Base-by-base conservation (phyloP, 2,797 vertebrate genomes). In the Tinamus major region DNA sequence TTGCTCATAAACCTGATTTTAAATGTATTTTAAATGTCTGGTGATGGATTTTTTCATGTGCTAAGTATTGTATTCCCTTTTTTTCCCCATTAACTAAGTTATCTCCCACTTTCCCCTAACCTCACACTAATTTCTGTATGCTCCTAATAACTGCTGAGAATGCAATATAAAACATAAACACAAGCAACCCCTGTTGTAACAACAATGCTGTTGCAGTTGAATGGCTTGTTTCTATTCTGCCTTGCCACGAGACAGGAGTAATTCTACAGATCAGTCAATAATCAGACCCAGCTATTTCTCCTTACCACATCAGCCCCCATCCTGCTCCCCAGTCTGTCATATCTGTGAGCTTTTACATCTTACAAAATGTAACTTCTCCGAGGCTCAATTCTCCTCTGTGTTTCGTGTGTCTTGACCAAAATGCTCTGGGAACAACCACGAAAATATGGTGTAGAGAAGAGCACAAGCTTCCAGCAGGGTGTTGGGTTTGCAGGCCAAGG, bases 61-160 rank as follows among this genome's bases (percentile, higher is more conserved):
- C 31, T 63, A 35, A 31, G 2, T 53, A 74, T 13, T n/a, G 65
- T 13, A 41, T 11, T 64, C 18, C 11, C 18, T 42, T 84, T 41
- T 20, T 63, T 71, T 77, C 85, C 55, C 18, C 19, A 69, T 21
- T 24, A 69, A 24, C 14, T 84, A 87, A 87, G 93, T 81, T 79
- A 93, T 29, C 19, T 87, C 33, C 39, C 42, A 44, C 88, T 88
- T 96, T 89, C 79, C 26, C 76, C 92, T 37, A 82, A 86, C 12
- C 6, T 68, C 41, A 64, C 1, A 1, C 19, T 78, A 79, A 59
- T 80, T 94, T 62, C 48, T 61, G 11, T 35, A 74, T 20, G 20
- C 13, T 91, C 31, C 33, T 35, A 61, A 42, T 76, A 58, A 41
- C 1, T 3, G 59, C 67, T 0, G 2, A 78, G 26, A 46, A 53